Percentiles rank a stretch among this genome's conserved stretches.
phyloP scores from a whole-genome alignment of 1,140 invertebrate genomes.

The Colletes latitarsis region DNA sequence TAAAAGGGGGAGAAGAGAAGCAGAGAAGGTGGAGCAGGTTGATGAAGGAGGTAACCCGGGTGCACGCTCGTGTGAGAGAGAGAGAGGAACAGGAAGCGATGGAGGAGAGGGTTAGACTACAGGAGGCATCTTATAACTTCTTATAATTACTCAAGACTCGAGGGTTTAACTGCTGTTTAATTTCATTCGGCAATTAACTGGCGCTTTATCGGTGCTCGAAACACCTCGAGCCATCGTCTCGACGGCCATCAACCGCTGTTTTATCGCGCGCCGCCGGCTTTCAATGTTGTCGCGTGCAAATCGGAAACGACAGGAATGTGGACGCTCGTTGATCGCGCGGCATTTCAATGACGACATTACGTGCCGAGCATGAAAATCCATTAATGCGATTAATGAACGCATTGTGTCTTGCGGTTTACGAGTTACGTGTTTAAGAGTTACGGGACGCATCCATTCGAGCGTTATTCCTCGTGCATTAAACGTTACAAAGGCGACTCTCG shows the following conservation, averaged over 20 bases:
- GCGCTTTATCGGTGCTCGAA: slow-evolving; percentile 74
- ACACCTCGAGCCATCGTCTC: slow-evolving; percentile 57
- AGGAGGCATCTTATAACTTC: slow-evolving; percentile 75
- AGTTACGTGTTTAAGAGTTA: slow-evolving; percentile 42
- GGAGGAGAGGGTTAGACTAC: slow-evolving; percentile 52
- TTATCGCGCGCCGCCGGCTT: slow-evolving; percentile 37
- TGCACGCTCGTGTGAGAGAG: slow-evolving; percentile 9
- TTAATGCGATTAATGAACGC: slow-evolving; percentile 52
- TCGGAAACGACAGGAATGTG: slow-evolving; percentile 31
- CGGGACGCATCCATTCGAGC: background rate
- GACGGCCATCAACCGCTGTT: slow-evolving; percentile 44
- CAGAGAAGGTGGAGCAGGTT: slow-evolving; percentile 54
- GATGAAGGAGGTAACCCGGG: slow-evolving; percentile 61
- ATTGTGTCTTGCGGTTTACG: slow-evolving; percentile 46
- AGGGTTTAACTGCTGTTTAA: slow-evolving; percentile 79
- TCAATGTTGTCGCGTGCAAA: slow-evolving; percentile 40
- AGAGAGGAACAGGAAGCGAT: slow-evolving; percentile 31
- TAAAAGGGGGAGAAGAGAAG: slow-evolving; percentile 66
- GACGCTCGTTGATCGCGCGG: slow-evolving; percentile 34
- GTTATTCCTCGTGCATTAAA: slow-evolving; percentile 1
- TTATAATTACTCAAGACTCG: slow-evolving; percentile 78
- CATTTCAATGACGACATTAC: slow-evolving; percentile 52
- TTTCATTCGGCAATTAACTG: slow-evolving; percentile 79
- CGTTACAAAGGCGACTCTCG: background rate
- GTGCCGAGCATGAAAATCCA: slow-evolving; percentile 45